Percentiles rank a stretch among this genome's conserved stretches.
Conservation (phyloP, 2,888 invertebrate genomes). For the Acleris holmiana region DNA sequence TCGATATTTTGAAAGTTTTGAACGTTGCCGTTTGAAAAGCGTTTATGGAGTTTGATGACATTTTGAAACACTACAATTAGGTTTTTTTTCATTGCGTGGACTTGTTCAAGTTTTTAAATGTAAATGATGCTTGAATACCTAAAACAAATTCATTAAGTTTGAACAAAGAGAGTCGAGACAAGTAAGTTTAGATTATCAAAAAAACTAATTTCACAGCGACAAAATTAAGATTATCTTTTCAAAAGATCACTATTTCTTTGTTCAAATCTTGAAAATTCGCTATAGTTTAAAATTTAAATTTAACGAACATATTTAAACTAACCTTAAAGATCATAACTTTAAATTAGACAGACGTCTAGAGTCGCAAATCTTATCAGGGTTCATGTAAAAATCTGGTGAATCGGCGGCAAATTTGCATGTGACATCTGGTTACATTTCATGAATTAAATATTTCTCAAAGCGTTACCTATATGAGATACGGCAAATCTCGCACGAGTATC, state of each 20-base stretch:
- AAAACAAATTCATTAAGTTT: no score
- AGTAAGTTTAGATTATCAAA: no score
- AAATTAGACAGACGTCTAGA: constrained; percentile 1
- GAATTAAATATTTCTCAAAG: constrained; percentile 33
- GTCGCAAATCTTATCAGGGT: constrained; percentile 19
- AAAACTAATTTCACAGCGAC: no score
- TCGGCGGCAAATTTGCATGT: constrained; percentile 22
- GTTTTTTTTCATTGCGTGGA: not conserved
- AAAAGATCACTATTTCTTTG: not conserved
- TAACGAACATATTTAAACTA: no score
- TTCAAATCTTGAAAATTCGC: not conserved
- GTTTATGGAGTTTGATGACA: constrained; percentile 19
- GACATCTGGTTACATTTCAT: constrained; percentile 27
- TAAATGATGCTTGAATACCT: no score
- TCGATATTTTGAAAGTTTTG: constrained; percentile 29
- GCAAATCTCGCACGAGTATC: constrained; percentile 12
- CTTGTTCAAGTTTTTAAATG: not conserved
- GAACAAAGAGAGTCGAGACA: no score
- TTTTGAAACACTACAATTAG: constrained; percentile 24
- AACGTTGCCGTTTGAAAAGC: constrained; percentile 16
- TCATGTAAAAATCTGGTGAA: constrained; percentile 22
- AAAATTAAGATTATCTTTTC: not conserved
- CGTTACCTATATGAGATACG: constrained; percentile 24
- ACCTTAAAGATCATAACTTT: not conserved
- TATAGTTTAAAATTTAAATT: not conserved